These are phyloP conservation scores for Saimiri boliviensis DNA, from an alignment of 2,113 vertebrate species.

Conservation along the genomic window DNA sequence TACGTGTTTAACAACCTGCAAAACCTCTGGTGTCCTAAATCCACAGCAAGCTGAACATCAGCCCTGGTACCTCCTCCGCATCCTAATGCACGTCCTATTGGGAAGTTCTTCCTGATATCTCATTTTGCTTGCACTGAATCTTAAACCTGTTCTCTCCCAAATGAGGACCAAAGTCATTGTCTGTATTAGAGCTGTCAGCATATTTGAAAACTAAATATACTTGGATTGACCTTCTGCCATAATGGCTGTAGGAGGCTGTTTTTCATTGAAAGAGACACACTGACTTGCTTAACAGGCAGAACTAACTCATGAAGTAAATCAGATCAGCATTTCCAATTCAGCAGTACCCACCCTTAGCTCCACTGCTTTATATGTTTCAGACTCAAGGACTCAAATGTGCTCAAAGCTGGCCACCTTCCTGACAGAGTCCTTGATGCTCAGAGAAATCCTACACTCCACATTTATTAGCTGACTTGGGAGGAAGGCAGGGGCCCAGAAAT, in stretches of 20 bases:
- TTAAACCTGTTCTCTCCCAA: background rate
- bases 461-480: background rate
- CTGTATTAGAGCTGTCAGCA: background rate
- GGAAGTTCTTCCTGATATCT: background rate
- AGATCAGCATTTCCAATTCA: slow-evolving; percentile 29
- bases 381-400: slow-evolving; percentile 11
- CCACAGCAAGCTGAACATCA: background rate
- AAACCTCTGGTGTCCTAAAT: background rate
- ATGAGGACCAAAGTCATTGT: background rate
- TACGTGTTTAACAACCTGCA: background rate
- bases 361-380: slow-evolving; percentile 3
- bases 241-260: background rate
- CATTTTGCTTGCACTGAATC: background rate
- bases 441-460: background rate
- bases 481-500: background rate
- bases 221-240: slow-evolving; percentile 2
- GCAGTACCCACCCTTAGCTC: background rate
- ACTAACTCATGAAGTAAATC: slow-evolving; percentile 3
- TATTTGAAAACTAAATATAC: background rate
- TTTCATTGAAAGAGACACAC: background rate
- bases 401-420: background rate
- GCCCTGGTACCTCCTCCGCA: background rate
- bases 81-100: background rate
- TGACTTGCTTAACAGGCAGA: background rate
- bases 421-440: background rate